Conservation (phyloP, 2,888 invertebrate species). For the Macrophya alboannulata region DNA sequence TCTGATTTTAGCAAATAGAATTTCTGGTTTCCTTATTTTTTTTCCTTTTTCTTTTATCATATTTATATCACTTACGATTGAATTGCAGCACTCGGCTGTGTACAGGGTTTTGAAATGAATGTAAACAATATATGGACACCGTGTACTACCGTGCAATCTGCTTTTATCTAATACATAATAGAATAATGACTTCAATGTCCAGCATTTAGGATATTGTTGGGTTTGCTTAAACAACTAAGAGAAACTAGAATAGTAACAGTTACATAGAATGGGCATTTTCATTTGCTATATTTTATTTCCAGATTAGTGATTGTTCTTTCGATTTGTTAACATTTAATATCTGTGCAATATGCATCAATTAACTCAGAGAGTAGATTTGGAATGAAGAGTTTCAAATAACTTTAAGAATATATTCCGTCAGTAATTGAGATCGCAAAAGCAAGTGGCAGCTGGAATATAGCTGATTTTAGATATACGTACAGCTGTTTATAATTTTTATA, state of each 20-base stretch:
- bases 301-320: not conserved
- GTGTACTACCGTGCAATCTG: conserved; percentile 1
- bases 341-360: not conserved
- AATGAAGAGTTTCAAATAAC: conserved; percentile 10
- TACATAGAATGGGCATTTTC: conserved; percentile 39
- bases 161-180: conserved; percentile 20
- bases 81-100: not conserved
- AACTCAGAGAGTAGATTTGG: conserved; percentile 11
- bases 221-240: conserved; percentile 15
- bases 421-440: not conserved
- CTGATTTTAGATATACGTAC: not conserved
- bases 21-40: not conserved
- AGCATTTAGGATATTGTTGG: conserved; percentile 35
- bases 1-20: conserved; percentile 3
- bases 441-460: conserved; percentile 18
- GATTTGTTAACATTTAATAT: not conserved
- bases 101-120: conserved; percentile 17
- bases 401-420: not conserved
- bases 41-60: not conserved
- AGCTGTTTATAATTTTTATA: not conserved
- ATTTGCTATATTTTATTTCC: conserved; percentile 26
- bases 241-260: conserved; percentile 24
- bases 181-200: conserved; percentile 9
- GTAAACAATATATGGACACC: not conserved
- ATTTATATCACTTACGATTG: not conserved